Percentiles rank a stretch among this genome's conserved stretches.
Conservation (phyloP, 2,113 vertebrate species). For the Apistogramma diplotaenia region DNA sequence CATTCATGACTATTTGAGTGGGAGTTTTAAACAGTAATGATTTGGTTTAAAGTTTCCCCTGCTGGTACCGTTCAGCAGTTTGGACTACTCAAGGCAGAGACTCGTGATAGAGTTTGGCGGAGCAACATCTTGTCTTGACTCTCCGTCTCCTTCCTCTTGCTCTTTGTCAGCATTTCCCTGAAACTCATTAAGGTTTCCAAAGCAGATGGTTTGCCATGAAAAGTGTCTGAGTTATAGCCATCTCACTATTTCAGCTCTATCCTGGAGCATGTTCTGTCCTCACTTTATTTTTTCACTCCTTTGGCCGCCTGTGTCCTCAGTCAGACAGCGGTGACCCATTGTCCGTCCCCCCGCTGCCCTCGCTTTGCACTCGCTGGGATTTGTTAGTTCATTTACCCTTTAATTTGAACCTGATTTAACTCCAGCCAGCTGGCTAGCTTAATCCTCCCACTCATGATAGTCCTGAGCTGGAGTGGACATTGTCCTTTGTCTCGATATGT, state of each 20-base stretch:
- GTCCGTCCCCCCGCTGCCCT: constrained; percentile 22
- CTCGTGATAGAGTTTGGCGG: constrained; percentile 2
- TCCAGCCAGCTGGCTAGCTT: constrained; percentile 27
- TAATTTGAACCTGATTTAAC: constrained; percentile 54
- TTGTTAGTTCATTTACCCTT: constrained; percentile 41
- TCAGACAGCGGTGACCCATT: constrained; percentile 1
- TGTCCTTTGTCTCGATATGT: constrained; percentile 11
- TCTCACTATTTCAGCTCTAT: neutral
- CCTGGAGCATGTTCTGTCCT: constrained; percentile 10
- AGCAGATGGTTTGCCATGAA: neutral
- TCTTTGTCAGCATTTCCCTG: neutral
- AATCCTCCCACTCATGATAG: constrained; percentile 1
- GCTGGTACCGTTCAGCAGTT: constrained; percentile 42
- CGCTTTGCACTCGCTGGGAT: neutral
- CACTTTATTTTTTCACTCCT: neutral
- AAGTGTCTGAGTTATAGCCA: neutral
- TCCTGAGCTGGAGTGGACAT: neutral
- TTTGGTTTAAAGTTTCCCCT: constrained; percentile 11
- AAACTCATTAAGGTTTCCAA: neutral
- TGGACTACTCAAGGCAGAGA: constrained; percentile 18
- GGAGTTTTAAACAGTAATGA: constrained; percentile 38
- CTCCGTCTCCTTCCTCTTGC: neutral
- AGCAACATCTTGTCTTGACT: neutral
- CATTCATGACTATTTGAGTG: constrained; percentile 57
- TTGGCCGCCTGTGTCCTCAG: constrained; percentile 4